Base-by-base conservation (phyloP, 2,113 vertebrate genomes). In the Pseudopodoces humilis region DNA sequence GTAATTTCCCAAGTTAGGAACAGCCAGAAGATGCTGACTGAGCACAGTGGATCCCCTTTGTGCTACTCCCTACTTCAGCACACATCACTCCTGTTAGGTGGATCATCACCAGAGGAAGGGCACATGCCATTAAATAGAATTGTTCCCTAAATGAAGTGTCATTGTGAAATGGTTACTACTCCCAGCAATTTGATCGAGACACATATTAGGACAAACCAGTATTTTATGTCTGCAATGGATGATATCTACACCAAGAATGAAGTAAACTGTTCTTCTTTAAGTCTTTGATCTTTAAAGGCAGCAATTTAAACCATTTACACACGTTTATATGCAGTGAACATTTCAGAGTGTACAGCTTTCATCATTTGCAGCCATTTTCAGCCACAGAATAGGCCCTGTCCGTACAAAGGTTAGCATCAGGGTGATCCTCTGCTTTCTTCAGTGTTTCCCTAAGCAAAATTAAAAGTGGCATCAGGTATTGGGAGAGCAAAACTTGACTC, bases 111-210 rank as follows among this genome's bases (percentile, higher is more conserved):
- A 72, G 35, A 6, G 20, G 18, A 72, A 79, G 30, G 24, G 56
- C 55, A 91, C 30, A 52, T 2, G 6, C 22, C 64, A 91, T 74
- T 65, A 92, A 96, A 77, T n/a, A 7, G 0, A 86, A 75, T 60
- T 90, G 67, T 90, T 59, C 82, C 75, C 68, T 70, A 41, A 37
- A 47, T 78, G 68, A 90, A 63, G 83, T 71, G 56, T 31, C 76
- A 68, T 47, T 70, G 2, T 30, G 56, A 70, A 86, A 92, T 14
- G 13, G 75, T 37, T 44, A 11, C 75, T 47, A 21, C 44, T 78
- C 82, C 82, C 64, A 86, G 75, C 82, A 93, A 92, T 94, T 93
- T 90, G 88, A 75, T 53, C 71, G 88, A 77, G 79, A 88, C 25
- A 78, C 47, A 1, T 24, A 74, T 86, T 92, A 88, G 68, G 35